These are phyloP conservation scores for Suricata suricatta DNA, from an alignment of 2,113 vertebrate species.

Conservation along the genomic window DNA sequence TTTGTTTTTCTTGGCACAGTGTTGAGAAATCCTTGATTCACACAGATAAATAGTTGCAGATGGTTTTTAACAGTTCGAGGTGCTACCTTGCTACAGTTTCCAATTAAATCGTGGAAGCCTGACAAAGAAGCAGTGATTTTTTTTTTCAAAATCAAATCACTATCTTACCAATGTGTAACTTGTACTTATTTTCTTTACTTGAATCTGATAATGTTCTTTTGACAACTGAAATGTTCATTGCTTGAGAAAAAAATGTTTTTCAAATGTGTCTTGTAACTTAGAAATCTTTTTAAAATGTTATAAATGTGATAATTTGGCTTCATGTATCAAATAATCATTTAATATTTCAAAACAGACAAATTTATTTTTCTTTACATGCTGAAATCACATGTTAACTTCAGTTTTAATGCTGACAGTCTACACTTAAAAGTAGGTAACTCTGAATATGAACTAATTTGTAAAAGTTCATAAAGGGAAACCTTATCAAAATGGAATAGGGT, in stretches of 20 bases:
- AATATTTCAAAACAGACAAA: background rate
- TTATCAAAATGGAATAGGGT: background rate
- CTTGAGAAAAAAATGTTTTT: background rate
- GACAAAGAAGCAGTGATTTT: background rate
- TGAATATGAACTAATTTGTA: background rate
- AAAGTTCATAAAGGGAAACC: background rate
- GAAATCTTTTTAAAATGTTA: background rate
- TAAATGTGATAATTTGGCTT: background rate
- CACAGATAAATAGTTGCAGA: background rate
- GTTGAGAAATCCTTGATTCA: background rate
- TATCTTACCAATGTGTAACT: background rate
- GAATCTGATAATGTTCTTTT: slow-evolving; percentile 21
- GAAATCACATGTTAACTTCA: background rate
- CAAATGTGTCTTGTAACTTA: background rate
- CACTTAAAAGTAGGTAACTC: background rate
- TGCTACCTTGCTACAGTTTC: background rate
- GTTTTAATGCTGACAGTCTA: background rate
- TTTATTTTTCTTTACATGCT: background rate
- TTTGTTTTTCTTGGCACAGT: background rate
- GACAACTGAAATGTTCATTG: background rate
- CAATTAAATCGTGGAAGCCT: slow-evolving; percentile 28
- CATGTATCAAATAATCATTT: background rate
- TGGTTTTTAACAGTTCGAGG: background rate
- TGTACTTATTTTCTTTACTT: background rate
- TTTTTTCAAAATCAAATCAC: background rate